A percentile compares a stretch with the other conserved stretches of the same genome.
These are phyloP conservation scores for Euura saliciscinereae DNA, from an alignment of 1,140 invertebrate species.

Conservation along the genomic window DNA sequence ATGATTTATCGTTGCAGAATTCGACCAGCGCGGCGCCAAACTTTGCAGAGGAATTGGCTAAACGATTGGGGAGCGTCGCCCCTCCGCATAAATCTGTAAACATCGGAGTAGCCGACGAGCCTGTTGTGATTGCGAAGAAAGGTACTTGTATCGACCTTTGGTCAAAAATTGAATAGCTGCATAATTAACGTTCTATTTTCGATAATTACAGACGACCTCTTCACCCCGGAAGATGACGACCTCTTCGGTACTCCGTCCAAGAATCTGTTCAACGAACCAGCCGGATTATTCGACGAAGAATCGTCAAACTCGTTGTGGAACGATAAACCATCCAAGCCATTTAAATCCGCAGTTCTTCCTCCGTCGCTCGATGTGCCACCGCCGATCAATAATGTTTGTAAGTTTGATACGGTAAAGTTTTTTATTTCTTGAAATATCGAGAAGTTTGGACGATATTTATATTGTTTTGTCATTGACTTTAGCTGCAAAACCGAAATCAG, in stretches of 20 bases:
- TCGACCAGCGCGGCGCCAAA: slow-evolving; percentile 46
- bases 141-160: slow-evolving; percentile 31
- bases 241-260: slow-evolving; percentile 36
- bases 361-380: slow-evolving; percentile 53
- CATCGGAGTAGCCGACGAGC: slow-evolving; percentile 36
- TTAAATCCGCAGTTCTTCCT: slow-evolving; percentile 46
- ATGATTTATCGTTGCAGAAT: slow-evolving; percentile 22
- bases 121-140: slow-evolving; percentile 46
- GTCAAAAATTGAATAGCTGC: not conserved
- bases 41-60: slow-evolving; percentile 67
- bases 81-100: slow-evolving; percentile 37
- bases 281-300: slow-evolving; percentile 44
- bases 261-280: slow-evolving; percentile 37
- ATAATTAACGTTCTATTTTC: not conserved
- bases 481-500: slow-evolving; percentile 53
- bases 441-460: no score
- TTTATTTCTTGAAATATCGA: no score
- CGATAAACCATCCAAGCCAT: slow-evolving; percentile 35
- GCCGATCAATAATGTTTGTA: slow-evolving; percentile 50
- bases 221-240: slow-evolving; percentile 36
- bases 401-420: slow-evolving; percentile 14
- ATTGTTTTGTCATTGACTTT: slow-evolving; percentile 13
- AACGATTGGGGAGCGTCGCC: slow-evolving; percentile 61
- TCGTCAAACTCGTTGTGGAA: slow-evolving; percentile 38
- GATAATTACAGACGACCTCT: slow-evolving; percentile 43